phyloP scores from a whole-genome alignment of 2,113 vertebrate genomes.

The Microcebus lehilahytsara region DNA sequence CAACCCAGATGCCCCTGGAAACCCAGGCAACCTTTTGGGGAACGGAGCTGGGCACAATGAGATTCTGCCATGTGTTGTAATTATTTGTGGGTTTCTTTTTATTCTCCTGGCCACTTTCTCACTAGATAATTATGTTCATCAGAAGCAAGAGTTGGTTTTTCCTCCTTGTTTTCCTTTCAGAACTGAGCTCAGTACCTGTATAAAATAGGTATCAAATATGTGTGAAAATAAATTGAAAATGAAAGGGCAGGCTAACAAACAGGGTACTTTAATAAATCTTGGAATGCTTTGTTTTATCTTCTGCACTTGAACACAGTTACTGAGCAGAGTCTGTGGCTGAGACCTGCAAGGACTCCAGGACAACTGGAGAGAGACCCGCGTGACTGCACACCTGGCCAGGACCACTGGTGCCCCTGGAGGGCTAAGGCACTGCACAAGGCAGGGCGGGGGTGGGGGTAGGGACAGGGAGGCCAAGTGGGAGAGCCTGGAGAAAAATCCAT shows the following conservation, averaged over 20 bases:
- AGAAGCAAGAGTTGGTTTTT: neutral
- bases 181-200: neutral
- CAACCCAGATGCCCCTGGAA: no score
- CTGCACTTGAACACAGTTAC: neutral
- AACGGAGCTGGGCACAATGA: neutral
- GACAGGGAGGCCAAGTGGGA: accelerated
- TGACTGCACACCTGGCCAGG: accelerated
- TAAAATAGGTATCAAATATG: neutral
- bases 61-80: neutral
- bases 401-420: accelerated
- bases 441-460: accelerated
- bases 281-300: neutral
- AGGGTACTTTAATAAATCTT: neutral
- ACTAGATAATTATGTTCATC: no score
- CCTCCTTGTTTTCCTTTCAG: neutral
- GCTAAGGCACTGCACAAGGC: accelerated
- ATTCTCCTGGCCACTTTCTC: neutral
- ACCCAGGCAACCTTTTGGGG: neutral
- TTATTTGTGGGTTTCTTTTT: neutral
- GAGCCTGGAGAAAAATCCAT: accelerated
- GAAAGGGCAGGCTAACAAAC: neutral
- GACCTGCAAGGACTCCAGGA: neutral
- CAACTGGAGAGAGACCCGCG: neutral
- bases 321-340: neutral
- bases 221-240: neutral